These are phyloP conservation scores for Hydractinia symbiolongicarpus DNA, from an alignment of 30 jellyfish, hydroid and myxozoan genomes.

Conservation along the genomic window DNA sequence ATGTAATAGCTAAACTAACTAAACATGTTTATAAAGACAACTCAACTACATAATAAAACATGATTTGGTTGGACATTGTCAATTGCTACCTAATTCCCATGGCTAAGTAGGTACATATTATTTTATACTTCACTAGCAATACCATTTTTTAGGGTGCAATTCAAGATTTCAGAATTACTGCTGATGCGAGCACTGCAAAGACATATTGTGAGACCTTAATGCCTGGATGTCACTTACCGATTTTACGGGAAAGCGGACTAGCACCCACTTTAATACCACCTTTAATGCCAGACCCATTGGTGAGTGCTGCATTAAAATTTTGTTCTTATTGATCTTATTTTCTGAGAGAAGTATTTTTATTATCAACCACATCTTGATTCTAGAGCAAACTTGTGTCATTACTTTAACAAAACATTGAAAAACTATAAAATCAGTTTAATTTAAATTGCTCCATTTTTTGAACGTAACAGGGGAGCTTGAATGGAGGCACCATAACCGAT, in stretches of 20 bases:
- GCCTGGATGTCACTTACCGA: conserved; percentile 39
- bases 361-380: too few relatives aligned
- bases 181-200: conserved; percentile 27
- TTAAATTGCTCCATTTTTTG: not conserved
- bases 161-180: conserved; percentile 22
- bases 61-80: too few relatives aligned
- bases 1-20: not conserved
- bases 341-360: too few relatives aligned
- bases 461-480: not conserved
- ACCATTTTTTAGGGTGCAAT: conserved; percentile 19
- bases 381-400: too few relatives aligned
- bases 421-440: too few relatives aligned
- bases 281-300: conserved; percentile 9
- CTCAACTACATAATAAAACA: not conserved
- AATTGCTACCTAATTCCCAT: too few relatives aligned
- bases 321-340: too few relatives aligned
- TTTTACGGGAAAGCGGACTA: conserved; percentile 12
- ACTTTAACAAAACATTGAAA: too few relatives aligned
- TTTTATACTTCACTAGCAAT: too few relatives aligned
- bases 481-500: not conserved
- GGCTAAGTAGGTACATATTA: too few relatives aligned
- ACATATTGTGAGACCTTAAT: conserved; percentile 24
- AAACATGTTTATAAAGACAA: not conserved
- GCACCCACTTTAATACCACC: conserved; percentile 35
- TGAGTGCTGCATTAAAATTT: not conserved